Base-by-base conservation (phyloP, 1,140 invertebrate species). In the Drosophila sturtevanti region DNA sequence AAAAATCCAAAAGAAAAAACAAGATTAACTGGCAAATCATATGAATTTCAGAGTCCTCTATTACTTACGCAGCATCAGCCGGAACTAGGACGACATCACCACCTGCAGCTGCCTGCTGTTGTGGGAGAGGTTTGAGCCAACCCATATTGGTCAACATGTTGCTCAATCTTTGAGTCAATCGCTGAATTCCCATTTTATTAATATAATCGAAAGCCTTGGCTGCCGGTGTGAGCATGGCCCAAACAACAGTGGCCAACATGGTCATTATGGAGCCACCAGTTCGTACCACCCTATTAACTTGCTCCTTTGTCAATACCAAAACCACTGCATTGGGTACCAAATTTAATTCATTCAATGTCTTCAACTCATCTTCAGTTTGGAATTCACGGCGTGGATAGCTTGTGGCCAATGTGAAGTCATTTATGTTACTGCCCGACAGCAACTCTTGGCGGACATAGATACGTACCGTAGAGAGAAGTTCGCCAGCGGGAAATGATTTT, bases 321-420 rank as follows among this genome's bases (percentile, higher is more conserved):
- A 89, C 91, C 1, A 96, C 96, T 18, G 97, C 95, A 52, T 95
- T 96, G 0, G 97, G 97, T 56, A 95, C 94, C 51, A 98, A 93
- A 75, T 95, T 93, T 51, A 98, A 91, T 37, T 96, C 94, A 12
- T 93, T 75, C 11, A 98, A 92, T 6, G 94, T 94, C 77, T 93
- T 91, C 2, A 89, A 84, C 76, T 96, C 94, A 66, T 96, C 94
- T 1, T 93, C 92, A 4, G 92, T 81, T 4, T 93, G 94, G 75
- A 98, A 95, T 84, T 96, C 95, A 51, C 95, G 93, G 27, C 96
- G 93, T 1, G 97, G 97, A 92, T 97, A 98, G 37, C 95, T 95
- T 24, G 95, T 96, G 52, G 95, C 96, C 64, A 98, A 92, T 1
- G 94, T 93, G 82, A 96, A 96, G 44, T 94, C 92, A 22, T 90